phyloP scores from a whole-genome alignment of 2,113 vertebrate species.

The Gasterosteus aculeatus region DNA sequence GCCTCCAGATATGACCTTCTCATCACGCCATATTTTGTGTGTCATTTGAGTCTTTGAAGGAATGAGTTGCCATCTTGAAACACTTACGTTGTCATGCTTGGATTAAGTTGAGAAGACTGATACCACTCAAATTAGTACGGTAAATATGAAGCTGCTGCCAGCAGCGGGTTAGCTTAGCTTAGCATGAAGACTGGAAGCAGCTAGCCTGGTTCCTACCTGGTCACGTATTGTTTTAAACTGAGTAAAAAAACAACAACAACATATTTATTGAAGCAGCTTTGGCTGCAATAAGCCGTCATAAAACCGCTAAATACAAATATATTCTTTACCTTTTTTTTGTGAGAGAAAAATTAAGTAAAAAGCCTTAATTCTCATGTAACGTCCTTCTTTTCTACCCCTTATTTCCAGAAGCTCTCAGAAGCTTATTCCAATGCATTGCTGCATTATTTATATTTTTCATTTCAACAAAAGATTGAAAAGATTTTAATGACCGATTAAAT shows the following conservation, averaged over 20 bases:
- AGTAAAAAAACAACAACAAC: neutral
- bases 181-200: neutral
- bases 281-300: neutral
- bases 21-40: neutral
- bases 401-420: too few relatives aligned
- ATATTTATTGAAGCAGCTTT: neutral
- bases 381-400: too few relatives aligned
- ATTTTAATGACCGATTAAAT: neutral
- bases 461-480: neutral
- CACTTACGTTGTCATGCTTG: neutral
- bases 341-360: too few relatives aligned
- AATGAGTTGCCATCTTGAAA: neutral
- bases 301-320: neutral
- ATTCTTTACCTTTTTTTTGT: too few relatives aligned
- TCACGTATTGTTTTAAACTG: neutral
- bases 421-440: too few relatives aligned
- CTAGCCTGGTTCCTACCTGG: neutral
- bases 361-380: too few relatives aligned
- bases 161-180: constrained; percentile 14
- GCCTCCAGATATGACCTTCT: neutral
- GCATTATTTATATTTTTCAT: too few relatives aligned
- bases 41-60: neutral
- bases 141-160: neutral
- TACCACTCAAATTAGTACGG: neutral
- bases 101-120: neutral